phyloP scores from a whole-genome alignment of 2,113 vertebrate species.

The Pungitius pungitius region DNA sequence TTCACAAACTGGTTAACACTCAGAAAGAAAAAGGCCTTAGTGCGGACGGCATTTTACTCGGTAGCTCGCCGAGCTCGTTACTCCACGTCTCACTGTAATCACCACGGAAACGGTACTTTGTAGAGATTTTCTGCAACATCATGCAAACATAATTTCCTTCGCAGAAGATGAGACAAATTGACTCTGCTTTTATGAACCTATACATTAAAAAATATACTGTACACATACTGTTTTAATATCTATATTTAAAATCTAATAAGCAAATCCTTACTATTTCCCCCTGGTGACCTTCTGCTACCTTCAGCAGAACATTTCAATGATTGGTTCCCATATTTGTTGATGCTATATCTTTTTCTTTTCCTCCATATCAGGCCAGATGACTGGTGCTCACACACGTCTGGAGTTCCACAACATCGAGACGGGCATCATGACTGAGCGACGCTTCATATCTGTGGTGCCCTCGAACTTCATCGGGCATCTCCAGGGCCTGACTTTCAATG shows the following conservation, averaged over 20 bases:
- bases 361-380: conserved; percentile 87
- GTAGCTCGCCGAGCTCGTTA: conserved; percentile 39
- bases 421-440: conserved; percentile 94
- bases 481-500: conserved; percentile 90
- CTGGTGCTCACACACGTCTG: conserved; percentile 90
- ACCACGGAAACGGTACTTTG: conserved; percentile 4
- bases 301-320: not conserved
- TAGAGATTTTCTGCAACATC: conserved; percentile 17
- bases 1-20: conserved; percentile 34
- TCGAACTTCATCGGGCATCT: conserved; percentile 96
- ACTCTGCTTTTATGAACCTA: not conserved
- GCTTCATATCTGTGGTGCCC: conserved; percentile 90
- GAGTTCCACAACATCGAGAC: conserved; percentile 97
- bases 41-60: conserved; percentile 4
- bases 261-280: no score
- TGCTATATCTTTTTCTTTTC: not conserved
- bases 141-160: conserved; percentile 17
- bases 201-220: not conserved
- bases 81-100: conserved; percentile 23
- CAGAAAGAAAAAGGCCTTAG: conserved; percentile 21
- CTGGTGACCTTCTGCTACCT: not conserved
- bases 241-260: conserved; percentile 10
- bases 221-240: conserved; percentile 6
- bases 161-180: conserved; percentile 23
- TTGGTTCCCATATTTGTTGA: not conserved